phyloP scores from a whole-genome alignment of 2,797 vertebrate species.

The Gambelia wislizenii region DNA sequence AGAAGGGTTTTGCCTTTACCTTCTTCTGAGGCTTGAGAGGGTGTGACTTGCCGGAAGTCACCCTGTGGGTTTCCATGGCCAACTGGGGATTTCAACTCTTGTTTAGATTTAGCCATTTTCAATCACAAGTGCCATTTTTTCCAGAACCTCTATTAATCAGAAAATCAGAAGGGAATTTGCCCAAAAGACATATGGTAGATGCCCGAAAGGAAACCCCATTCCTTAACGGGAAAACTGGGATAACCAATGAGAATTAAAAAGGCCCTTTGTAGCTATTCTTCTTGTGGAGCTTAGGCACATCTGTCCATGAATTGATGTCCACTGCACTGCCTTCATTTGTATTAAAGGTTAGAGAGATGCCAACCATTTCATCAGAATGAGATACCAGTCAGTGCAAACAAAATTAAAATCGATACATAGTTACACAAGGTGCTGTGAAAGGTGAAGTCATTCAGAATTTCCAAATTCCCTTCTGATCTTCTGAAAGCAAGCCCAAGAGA shows the following conservation, averaged over 20 bases:
- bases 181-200: not conserved
- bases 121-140: not conserved
- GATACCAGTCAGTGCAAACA: not conserved
- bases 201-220: not conserved
- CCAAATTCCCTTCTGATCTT: not conserved
- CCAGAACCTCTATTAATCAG: not conserved
- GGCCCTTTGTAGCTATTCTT: not conserved
- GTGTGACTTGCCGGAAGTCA: no score
- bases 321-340: not conserved
- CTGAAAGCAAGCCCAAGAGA: not conserved
- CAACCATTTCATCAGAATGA: not conserved
- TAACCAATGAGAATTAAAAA: not conserved
- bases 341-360: constrained; percentile 5
- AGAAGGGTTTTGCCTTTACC: no score
- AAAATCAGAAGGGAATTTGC: no score
- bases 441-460: constrained; percentile 12
- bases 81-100: no score
- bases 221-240: no score
- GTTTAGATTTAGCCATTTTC: not conserved
- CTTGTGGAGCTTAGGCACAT: not conserved
- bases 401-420: constrained; percentile 12
- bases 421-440: not conserved
- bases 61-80: no score
- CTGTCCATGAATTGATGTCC: not conserved
- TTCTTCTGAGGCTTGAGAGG: no score